These are phyloP conservation scores for Melanostigma gelatinosum DNA, from an alignment of 2,113 vertebrate genomes.

Conservation along the genomic window DNA sequence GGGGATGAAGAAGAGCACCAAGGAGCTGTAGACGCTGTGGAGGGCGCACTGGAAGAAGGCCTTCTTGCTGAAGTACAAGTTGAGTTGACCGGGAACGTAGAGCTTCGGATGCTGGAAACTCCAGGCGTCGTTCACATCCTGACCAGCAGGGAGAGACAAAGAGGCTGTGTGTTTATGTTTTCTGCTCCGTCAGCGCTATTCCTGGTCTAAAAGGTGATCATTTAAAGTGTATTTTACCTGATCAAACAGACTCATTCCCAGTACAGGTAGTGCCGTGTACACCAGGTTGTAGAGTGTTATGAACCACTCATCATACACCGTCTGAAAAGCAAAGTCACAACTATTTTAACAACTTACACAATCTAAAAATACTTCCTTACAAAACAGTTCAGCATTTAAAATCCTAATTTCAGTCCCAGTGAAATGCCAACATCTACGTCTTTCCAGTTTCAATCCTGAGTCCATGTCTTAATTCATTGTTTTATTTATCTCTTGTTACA, in stretches of 20 bases:
- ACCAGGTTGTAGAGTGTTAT: slow-evolving; percentile 96
- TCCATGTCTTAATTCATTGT: no score
- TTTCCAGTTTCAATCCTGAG: no score
- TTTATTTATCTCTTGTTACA: no score
- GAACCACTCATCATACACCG: slow-evolving; percentile 96
- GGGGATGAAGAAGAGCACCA: slow-evolving; percentile 96
- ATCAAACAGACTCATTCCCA: slow-evolving; percentile 96
- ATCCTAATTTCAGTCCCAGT: not conserved
- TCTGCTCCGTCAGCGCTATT: not conserved
- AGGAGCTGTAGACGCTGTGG: slow-evolving; percentile 93
- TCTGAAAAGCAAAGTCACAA: slow-evolving; percentile 78
- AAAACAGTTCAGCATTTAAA: not conserved
- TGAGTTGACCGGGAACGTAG: slow-evolving; percentile 91
- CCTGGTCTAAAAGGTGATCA: not conserved
- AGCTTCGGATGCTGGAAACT: slow-evolving; percentile 91
- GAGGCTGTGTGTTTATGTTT: not conserved
- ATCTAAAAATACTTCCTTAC: not conserved
- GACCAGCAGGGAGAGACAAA: slow-evolving; percentile 57
- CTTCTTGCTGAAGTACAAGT: slow-evolving; percentile 92
- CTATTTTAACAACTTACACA: not conserved
- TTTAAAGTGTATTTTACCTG: slow-evolving; percentile 84
- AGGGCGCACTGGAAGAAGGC: slow-evolving; percentile 90
- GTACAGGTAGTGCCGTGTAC: slow-evolving; percentile 94
- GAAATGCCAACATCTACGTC: not conserved
- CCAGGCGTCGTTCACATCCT: slow-evolving; percentile 96